These are phyloP conservation scores for Drosophila anomelani DNA, from an alignment of 2,888 invertebrate genomes.

Conservation along the genomic window DNA sequence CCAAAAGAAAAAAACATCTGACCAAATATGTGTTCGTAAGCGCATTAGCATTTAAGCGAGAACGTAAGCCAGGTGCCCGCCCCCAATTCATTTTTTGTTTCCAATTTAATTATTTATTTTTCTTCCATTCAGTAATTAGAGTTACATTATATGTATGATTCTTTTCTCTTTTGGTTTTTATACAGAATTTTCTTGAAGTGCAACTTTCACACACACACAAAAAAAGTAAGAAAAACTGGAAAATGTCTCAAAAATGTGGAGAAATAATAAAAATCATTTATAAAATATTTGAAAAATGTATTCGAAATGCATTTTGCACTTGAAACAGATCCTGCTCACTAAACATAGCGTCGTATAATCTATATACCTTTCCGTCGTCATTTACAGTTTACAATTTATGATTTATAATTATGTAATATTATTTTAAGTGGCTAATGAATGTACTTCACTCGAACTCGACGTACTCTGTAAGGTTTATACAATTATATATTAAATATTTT, in stretches of 20 bases:
- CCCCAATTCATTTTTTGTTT: conserved; percentile 5
- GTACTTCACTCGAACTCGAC: conserved; percentile 73
- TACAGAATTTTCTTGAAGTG: conserved; percentile 53
- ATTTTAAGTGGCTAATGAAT: conserved; percentile 75
- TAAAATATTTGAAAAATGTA: conserved; percentile 60
- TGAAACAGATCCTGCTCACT: conserved; percentile 55
- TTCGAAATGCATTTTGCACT: conserved; percentile 64
- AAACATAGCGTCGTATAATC: conserved; percentile 26
- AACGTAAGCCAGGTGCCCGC: conserved; percentile 15
- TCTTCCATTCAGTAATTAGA: conserved; percentile 63
- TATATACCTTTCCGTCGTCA: conserved; percentile 38
- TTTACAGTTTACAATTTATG: conserved; percentile 39
- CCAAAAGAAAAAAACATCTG: conserved; percentile 23
- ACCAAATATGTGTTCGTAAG: conserved; percentile 76
- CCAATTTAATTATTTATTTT: conserved; percentile 64
- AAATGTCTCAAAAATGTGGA: conserved; percentile 35
- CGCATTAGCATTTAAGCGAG: conserved; percentile 27
- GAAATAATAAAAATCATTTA: conserved; percentile 49
- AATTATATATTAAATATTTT: conserved; percentile 49
- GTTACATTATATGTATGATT: conserved; percentile 72
- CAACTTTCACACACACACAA: conserved; percentile 31
- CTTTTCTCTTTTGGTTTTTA: conserved; percentile 44
- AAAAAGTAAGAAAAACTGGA: conserved; percentile 34
- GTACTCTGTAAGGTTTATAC: conserved; percentile 71
- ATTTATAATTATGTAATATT: conserved; percentile 50